phyloP scores from a whole-genome alignment of 2,113 vertebrate species.

The Synchiropus splendidus region DNA sequence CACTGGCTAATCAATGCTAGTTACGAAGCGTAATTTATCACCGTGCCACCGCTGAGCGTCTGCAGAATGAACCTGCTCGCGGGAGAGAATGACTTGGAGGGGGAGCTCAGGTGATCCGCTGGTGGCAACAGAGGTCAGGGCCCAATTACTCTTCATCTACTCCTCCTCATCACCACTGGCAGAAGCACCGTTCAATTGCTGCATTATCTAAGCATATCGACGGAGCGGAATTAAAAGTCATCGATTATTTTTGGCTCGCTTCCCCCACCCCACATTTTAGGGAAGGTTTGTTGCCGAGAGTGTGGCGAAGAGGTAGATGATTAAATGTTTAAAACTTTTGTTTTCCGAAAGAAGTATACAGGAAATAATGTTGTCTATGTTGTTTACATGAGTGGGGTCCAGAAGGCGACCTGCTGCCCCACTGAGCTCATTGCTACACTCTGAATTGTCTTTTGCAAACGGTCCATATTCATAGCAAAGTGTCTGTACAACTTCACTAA shows the following conservation, averaged over 20 bases:
- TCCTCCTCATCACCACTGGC: slow-evolving; percentile 59
- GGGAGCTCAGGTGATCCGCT: slow-evolving; percentile 42
- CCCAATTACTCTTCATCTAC: slow-evolving; percentile 72
- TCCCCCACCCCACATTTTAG: no score
- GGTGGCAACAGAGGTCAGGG: slow-evolving; percentile 55
- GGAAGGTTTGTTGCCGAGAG: no score
- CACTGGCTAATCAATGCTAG: slow-evolving; percentile 93
- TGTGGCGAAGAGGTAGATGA: no score
- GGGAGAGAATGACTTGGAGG: slow-evolving; percentile 34
- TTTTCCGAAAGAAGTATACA: no score
- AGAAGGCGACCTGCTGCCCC: no score
- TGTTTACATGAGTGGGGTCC: no score
- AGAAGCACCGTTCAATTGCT: slow-evolving; percentile 60
- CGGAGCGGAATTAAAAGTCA: slow-evolving; percentile 64
- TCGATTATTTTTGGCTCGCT: slow-evolving; percentile 55
- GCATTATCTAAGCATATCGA: slow-evolving; percentile 67
- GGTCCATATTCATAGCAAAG: no score
- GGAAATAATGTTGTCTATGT: no score
- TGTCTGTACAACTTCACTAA: no score
- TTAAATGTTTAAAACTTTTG: no score
- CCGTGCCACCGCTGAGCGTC: slow-evolving; percentile 83
- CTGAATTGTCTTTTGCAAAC: no score
- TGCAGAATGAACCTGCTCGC: slow-evolving; percentile 65
- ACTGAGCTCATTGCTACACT: no score
- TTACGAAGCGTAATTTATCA: slow-evolving; percentile 98